Percentiles rank a stretch among this genome's conserved stretches.
Conservation (phyloP, 1,140 invertebrate species). For the Lepidotrigona ventralis region DNA sequence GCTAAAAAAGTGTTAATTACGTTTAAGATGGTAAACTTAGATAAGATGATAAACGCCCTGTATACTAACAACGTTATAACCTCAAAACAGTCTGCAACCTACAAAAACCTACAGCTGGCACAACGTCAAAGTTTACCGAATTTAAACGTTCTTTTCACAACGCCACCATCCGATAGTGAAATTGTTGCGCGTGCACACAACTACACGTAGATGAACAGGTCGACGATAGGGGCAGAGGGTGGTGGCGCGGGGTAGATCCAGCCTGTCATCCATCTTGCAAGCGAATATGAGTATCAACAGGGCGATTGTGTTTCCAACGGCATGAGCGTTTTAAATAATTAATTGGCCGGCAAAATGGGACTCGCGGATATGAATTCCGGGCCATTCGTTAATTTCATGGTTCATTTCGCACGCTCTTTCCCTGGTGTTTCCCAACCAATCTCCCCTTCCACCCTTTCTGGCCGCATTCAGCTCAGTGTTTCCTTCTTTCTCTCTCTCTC, state of each 20-base stretch:
- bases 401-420: constrained; percentile 65
- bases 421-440: constrained; percentile 4
- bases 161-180: not conserved
- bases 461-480: not conserved
- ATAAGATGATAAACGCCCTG: too few species aligned
- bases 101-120: not conserved
- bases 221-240: not conserved
- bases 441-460: not conserved
- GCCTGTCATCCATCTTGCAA: constrained; percentile 58
- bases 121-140: not conserved
- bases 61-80: not conserved
- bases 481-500: too few species aligned
- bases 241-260: not conserved
- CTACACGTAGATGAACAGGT: not conserved
- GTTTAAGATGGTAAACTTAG: too few species aligned
- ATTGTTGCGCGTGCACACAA: not conserved
- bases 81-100: not conserved
- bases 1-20: too few species aligned
- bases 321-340: constrained; percentile 66
- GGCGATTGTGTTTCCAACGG: constrained; percentile 54
- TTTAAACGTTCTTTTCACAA: not conserved
- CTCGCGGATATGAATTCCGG: constrained; percentile 61
- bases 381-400: constrained; percentile 71
- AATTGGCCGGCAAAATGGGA: constrained; percentile 64
- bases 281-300: constrained; percentile 65